Base-by-base conservation (phyloP, 2,797 vertebrate genomes). In the Apodemus agrarius region DNA sequence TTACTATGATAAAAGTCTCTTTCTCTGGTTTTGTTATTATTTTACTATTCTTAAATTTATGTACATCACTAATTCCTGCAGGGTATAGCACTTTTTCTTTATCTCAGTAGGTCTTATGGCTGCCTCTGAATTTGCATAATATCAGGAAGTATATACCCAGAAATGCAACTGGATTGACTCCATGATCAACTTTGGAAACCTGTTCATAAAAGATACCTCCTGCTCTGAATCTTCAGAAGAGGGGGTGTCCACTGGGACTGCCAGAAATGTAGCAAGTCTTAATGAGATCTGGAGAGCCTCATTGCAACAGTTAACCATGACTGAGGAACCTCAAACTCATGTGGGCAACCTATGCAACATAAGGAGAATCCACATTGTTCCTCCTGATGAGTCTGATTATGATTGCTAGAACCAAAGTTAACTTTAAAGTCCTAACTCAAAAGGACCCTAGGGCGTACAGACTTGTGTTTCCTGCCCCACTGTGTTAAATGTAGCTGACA, bases 41-140 rank as follows among this genome's bases (percentile, higher is more conserved):
- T 90, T 90, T 65, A 37, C 57, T 54, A 67, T 75, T 90, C 40
- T 75, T 52, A 88, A 49, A 85, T 65, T 78, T 96, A 37, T 94
- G 1, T 21, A 34, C 13, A 72, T 46, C 72, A 67, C 84, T 54
- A 89, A 88, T 69, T 69, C 83, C 19, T 69, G 1, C 11, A 90
- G 59, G 22, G 37, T 61, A 76, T 40, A 46, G 80, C 2, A 49
- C 37, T 7, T 94, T 89, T 88, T 67, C 43, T 84, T 94, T 76
- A 63, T 21, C 17, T 94, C 21, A 81, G 6, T 79, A 74, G 63
- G 29, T 52, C 21, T 78, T 31, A 29, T 59, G 29, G 13, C 63
- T 96, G 21, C 26, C 22, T 52, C 22, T 37, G 3, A 83, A 12
- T 90, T 92, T 90, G 11, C 6, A 16, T 59, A 83, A 17, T 31